Conservation (phyloP, 2,113 vertebrate species). For the Corapipo altera region DNA sequence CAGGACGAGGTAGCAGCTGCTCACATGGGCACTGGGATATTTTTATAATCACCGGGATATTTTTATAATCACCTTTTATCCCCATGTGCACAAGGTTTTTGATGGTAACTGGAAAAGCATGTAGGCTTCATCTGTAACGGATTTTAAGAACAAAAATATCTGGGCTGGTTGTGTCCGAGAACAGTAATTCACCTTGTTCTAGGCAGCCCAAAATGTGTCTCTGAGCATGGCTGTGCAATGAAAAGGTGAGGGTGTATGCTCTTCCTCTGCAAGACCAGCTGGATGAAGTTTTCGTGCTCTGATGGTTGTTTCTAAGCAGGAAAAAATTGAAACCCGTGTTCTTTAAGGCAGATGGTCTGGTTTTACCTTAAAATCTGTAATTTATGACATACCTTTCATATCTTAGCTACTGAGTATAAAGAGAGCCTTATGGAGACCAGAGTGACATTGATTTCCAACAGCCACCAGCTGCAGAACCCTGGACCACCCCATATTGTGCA, state of each 20-base stretch:
- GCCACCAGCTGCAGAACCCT: background rate
- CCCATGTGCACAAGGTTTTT: background rate
- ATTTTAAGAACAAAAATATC: constrained; percentile 36
- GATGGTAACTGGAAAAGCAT: background rate
- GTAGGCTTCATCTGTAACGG: background rate
- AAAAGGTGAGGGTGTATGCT: background rate
- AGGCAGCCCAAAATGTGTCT: background rate
- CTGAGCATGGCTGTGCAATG: background rate
- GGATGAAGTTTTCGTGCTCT: background rate
- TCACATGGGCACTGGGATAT: background rate
- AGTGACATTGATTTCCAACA: background rate
- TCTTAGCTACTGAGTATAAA: background rate
- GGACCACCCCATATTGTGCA: background rate
- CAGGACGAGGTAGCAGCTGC: background rate
- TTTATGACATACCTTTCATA: background rate
- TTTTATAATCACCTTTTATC: constrained; percentile 7
- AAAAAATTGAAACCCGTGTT: background rate
- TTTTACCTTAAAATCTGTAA: background rate
- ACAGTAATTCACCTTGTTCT: background rate
- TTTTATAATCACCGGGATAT: background rate
- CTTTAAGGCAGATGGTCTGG: background rate
- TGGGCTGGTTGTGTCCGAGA: background rate
- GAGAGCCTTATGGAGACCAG: background rate
- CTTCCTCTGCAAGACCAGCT: background rate
- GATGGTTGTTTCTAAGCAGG: background rate